Evolutionary conservation across 2,113 vertebrate species (phyloP), one percentile per base, ranked within the genome.

Genomic region (Arothron firmamentum): DNA sequence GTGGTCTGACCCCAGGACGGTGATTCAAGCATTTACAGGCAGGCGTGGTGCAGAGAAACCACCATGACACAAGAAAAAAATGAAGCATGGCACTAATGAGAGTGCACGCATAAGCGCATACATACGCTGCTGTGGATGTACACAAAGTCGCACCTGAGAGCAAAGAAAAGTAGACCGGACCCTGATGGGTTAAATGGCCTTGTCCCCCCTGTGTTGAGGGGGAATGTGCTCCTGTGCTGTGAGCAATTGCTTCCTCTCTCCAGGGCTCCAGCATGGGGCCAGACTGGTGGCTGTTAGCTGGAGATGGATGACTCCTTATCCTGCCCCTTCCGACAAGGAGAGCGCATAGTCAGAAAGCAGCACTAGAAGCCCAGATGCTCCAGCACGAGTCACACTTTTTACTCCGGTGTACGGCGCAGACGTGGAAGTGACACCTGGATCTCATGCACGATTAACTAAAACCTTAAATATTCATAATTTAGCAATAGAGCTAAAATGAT

Each of bases 221-320:
- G 78, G 82, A 88, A 87, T 89, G 85, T 85, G 82, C 85, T 88
- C 85, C 80, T 84, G 80, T 81, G 80, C 78, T 79, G 82, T 90
- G 88, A 90, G 89, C 86, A 83, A 91, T 91, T 73, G 81, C 86
- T 91, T 92, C 89, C 90, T 90, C 81, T 91, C 83, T 82, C 80
- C 80, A 62, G 79, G 84, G 76, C 74, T 90, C 70, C 83, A 85
- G 87, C 85, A 88, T 88, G 88, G 85, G 88, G 88, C 86, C 79
- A 82, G 85, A 85, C 86, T 85, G 87, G 80, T 88, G 86, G 87
- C 88, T 86, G 88, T 88, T 91, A 89, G 87, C 81, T 72, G 46
- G 79, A 89, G 89, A 91, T 88, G 86, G 86, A 92, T 91, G 87
- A 85, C 68, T 82, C 56, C 73, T 86, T 67, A 81, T 84, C 82